Percentiles rank a stretch among this genome's conserved stretches.
These are phyloP conservation scores for Calypte anna DNA, from an alignment of 2,113 vertebrate genomes.

Conservation along the genomic window DNA sequence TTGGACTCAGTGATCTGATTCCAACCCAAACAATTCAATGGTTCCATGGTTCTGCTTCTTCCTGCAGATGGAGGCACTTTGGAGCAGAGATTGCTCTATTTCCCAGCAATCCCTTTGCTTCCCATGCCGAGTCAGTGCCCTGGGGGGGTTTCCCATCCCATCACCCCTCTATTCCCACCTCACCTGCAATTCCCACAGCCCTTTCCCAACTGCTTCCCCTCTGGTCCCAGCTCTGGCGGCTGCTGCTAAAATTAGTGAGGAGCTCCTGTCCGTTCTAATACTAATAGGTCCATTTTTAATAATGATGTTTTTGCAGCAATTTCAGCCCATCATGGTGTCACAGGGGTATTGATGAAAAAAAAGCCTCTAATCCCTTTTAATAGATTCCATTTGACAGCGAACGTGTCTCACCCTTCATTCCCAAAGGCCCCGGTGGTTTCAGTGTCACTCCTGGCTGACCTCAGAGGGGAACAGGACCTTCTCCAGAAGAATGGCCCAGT, in stretches of 20 bases:
- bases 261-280: slow-evolving; percentile 70
- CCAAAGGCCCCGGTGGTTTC: slow-evolving; percentile 40
- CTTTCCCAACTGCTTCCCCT: neutral
- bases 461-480: slow-evolving; percentile 1
- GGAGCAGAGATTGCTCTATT: neutral
- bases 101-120: neutral
- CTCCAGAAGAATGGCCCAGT: slow-evolving; percentile 62
- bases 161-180: neutral
- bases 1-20: no score
- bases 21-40: no score
- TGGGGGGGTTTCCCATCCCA: rapidly evolving
- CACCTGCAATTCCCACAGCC: neutral
- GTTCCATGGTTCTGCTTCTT: neutral
- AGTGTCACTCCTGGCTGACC: slow-evolving; percentile 53
- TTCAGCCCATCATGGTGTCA: slow-evolving; percentile 72
- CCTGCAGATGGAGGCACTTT: neutral
- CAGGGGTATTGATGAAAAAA: slow-evolving; percentile 63
- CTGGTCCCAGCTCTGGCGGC: rapidly evolving
- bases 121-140: rapidly evolving
- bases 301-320: slow-evolving; percentile 77
- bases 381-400: slow-evolving; percentile 75
- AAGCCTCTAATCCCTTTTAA: slow-evolving; percentile 70
- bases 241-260: slow-evolving; percentile 54
- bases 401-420: slow-evolving; percentile 54
- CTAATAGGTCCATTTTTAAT: slow-evolving; percentile 76